phyloP scores from a whole-genome alignment of 2,113 vertebrate species.

The Ovibos moschatus region DNA sequence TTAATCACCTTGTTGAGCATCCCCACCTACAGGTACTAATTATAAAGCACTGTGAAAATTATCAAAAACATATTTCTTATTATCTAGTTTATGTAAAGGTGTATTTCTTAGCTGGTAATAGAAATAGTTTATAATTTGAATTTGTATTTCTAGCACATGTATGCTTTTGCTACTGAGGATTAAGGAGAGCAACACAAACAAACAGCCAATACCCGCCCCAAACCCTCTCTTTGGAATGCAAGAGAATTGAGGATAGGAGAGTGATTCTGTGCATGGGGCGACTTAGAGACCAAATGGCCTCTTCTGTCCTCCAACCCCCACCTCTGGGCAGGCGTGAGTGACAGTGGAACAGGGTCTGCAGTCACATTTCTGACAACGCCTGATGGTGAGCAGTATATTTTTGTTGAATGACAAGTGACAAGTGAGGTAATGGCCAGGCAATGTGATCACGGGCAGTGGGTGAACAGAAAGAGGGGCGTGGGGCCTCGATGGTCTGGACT shows the following conservation, averaged over 20 bases:
- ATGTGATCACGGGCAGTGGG: background rate
- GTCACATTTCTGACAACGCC: too few relatives aligned
- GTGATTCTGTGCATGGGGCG: background rate
- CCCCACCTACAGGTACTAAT: background rate
- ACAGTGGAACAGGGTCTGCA: too few relatives aligned
- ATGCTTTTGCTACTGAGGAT: background rate
- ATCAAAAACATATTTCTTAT: background rate
- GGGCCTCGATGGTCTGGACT: background rate
- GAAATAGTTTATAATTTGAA: background rate
- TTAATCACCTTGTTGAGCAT: background rate
- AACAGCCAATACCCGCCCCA: background rate
- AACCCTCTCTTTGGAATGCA: background rate
- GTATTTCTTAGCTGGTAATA: background rate
- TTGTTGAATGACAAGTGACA: background rate
- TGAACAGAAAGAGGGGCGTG: background rate
- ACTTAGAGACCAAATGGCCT: background rate
- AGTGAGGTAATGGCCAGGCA: background rate
- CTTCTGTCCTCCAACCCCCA: background rate
- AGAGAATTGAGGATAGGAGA: background rate
- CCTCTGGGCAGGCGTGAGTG: background rate
- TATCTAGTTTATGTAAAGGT: background rate
- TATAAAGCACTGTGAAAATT: conserved; percentile 1
- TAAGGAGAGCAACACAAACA: background rate
- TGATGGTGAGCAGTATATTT: background rate
- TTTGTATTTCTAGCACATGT: background rate